Base-by-base conservation (phyloP, 2,888 invertebrate species). In the Troglohyphantes excavatus region DNA sequence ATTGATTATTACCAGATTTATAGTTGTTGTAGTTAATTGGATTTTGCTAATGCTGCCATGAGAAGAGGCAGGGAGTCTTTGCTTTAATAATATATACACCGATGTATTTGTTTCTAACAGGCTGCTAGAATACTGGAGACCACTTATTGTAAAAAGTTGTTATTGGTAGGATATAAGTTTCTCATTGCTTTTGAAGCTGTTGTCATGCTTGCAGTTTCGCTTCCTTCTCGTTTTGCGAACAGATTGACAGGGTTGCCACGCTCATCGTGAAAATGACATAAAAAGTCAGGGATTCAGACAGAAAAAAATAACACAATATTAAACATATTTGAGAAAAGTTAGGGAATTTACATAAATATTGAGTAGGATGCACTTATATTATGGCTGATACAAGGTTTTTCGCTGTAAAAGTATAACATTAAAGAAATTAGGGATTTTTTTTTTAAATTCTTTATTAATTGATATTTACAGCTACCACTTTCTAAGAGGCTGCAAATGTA, bases 11-110 rank as follows among this genome's bases (percentile, higher is more conserved):
- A 70, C 70, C 82, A 83, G 61, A 63, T 78, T 75, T 81, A 70
- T 79, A 90, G 79, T 73, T 59, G 79, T 73, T 59, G 90, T 90
- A 84, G 84, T 90, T 83, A 59, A 83, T 87, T 65, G 67, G 63
- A 81, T 90, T 90, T 82, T 90, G 90, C 86, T 87, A 87, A 86
- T 78, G 82, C 90, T 90, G 90, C 90, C 90, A 90, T 90, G 87
- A 82, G 65, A 82, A 82, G 68, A 82, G 81, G 75, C 81, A 82
- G 81, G 65, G 68, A 75, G 7, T 39, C 33, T 23, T 78, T 78
- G 39, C 78, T 78, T 78, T 78, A 27, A 46, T 29, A 43, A 78
- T 65, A 65, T 65, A 53, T 39, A 53, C 21, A 78, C 63, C 26
- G 63, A 63, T 63, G 61, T 43, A 33, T 61, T 75, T 59, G 59